Evolutionary conservation across 2,797 vertebrate species (phyloP).

Genomic region (Halcyon badia): DNA sequence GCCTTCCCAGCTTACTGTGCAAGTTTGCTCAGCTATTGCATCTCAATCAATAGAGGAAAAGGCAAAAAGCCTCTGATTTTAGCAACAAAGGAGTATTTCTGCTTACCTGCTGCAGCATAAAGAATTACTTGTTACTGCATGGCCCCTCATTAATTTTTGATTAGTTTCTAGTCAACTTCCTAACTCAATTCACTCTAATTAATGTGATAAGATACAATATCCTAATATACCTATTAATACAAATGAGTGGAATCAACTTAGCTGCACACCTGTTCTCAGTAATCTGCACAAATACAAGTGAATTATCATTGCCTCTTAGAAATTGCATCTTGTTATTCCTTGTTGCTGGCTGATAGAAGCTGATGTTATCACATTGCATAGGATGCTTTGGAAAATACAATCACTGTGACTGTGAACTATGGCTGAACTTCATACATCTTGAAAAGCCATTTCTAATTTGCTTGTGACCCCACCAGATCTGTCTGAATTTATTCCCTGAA

Average conservation of each 20-base stretch:
- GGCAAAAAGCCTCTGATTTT: neutral
- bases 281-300: slow-evolving; percentile 44
- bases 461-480: neutral
- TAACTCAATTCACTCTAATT: slow-evolving; percentile 67
- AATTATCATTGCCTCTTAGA: slow-evolving; percentile 26
- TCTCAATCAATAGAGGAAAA: neutral
- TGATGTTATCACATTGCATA: slow-evolving; percentile 10
- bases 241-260: slow-evolving; percentile 51
- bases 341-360: neutral
- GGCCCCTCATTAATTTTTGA: slow-evolving; percentile 38
- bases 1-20: neutral
- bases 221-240: slow-evolving; percentile 64
- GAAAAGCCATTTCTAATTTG: neutral
- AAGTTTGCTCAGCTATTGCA: neutral
- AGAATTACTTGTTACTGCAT: slow-evolving; percentile 1
- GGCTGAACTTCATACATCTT: slow-evolving; percentile 17
- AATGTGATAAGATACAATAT: slow-evolving; percentile 27
- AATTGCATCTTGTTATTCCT: slow-evolving; percentile 21
- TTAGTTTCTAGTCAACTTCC: slow-evolving; percentile 36
- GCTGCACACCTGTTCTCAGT: slow-evolving; percentile 56
- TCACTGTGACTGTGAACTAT: neutral
- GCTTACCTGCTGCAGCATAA: neutral
- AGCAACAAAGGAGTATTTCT: neutral
- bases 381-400: slow-evolving; percentile 59
- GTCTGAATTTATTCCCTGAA: neutral